Base-by-base conservation (phyloP, 2,888 invertebrate species). In the Lasius fuliginosus region DNA sequence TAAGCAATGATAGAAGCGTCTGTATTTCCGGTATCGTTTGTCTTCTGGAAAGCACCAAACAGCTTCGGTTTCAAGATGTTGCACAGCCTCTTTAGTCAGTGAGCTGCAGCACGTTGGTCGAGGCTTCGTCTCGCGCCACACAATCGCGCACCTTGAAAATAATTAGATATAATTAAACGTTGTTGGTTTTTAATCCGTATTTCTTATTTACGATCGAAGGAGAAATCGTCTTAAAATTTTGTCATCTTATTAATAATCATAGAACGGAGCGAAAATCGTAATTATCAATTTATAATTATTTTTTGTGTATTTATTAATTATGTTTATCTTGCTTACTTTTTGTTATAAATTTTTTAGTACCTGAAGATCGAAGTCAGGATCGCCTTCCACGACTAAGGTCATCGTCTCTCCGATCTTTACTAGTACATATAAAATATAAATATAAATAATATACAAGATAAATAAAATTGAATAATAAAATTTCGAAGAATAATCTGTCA, bases 361-460 rank as follows among this genome's bases (percentile, higher is more conserved):
- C 92, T 97, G 96, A 67, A 98, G 96, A 94, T 98, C 98, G 91
- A 98, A 98, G 3, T 97, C 97, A 76, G 97, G 96, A 93, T 97
- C 97, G 0, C 98, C 98, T 81, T 97, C 97, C 1, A 98, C 97
- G 2, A 98, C 98, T 84, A 98, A 95, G 0, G 98, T 98, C 97
- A 98, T 97, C 0, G 96, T 96, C 94, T 98, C 98, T 76, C 98
- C 98, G 87, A 98, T 98, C 94, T 97, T 97, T 9, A 98, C 97
- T 56, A 98, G 95, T 0, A 23, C 23, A 23, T 23, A 23, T 36
- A 5, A 36, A 36, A 36, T 5, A 36, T 49, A 49, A 49, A 15
- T n/a, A 49, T 49, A 49, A 49, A 49, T 49, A 8, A n/a, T 18
- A n/a, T 49, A 15, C 23, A 15, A 49, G 5, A 53, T 4, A 46